A percentile compares a stretch with the other conserved stretches of the same genome.
phyloP scores from a whole-genome alignment of 2,888 invertebrate genomes.

The Serripes groenlandicus region DNA sequence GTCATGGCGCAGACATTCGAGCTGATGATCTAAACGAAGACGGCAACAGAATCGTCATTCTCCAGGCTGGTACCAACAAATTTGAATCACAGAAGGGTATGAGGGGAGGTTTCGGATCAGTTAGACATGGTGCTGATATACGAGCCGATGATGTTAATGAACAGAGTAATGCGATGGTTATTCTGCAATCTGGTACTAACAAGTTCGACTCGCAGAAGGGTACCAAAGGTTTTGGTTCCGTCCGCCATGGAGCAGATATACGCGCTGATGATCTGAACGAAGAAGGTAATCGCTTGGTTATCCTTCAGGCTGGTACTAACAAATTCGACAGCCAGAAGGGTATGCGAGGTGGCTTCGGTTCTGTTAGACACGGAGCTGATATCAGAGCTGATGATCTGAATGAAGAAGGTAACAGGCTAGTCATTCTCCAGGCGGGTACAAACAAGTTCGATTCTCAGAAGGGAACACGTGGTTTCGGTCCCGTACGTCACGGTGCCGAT shows the following conservation, averaged over 20 bases:
- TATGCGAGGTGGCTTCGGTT: conserved; percentile 80
- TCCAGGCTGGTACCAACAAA: conserved; percentile 81
- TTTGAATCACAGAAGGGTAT: conserved; percentile 80
- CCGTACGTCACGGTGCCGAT: conserved; percentile 84
- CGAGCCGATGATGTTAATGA: conserved; percentile 80
- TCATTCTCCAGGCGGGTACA: conserved; percentile 84
- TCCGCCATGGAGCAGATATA: conserved; percentile 85
- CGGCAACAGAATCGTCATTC: conserved; percentile 75
- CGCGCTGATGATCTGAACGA: conserved; percentile 79
- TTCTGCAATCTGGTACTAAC: conserved; percentile 85
- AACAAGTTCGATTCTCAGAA: conserved; percentile 85
- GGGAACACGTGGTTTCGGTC: conserved; percentile 82
- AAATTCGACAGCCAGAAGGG: conserved; percentile 84
- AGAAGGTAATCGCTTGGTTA: conserved; percentile 80
- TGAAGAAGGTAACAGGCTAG: conserved; percentile 78
- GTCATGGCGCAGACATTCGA: conserved; percentile 80
- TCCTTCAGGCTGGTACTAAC: conserved; percentile 85
- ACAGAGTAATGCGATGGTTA: conserved; percentile 80
- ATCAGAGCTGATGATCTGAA: conserved; percentile 82
- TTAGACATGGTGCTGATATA: conserved; percentile 85
- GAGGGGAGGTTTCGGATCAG: conserved; percentile 77
- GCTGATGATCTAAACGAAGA: conserved; percentile 73
- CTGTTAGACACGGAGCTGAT: conserved; percentile 84
- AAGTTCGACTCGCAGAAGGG: conserved; percentile 84
- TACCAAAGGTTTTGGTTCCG: conserved; percentile 80